phyloP scores from a whole-genome alignment of 2,888 invertebrate species.

The Steinernema carpocapsae region DNA sequence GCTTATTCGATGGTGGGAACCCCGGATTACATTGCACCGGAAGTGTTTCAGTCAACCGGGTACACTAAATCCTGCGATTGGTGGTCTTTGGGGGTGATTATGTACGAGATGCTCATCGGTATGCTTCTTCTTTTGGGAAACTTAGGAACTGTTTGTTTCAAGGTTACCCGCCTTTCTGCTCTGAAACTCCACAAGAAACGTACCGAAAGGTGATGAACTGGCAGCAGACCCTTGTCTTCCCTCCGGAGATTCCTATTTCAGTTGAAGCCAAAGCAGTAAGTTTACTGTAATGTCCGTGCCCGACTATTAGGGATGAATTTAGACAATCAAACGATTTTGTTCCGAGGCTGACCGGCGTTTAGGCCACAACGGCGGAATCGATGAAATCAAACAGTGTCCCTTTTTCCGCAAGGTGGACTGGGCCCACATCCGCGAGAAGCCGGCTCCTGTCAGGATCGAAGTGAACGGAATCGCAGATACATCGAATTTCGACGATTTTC shows the following conservation, averaged over 20 bases:
- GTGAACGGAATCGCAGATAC: constrained; percentile 99
- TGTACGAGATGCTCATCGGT: constrained; percentile 99
- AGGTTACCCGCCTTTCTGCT: constrained; percentile 98
- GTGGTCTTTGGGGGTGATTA: constrained; percentile 99
- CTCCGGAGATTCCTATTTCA: constrained; percentile 98
- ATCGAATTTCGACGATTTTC: constrained; percentile 99
- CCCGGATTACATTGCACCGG: constrained; percentile 99
- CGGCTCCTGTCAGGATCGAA: constrained; percentile 95
- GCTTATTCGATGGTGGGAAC: constrained; percentile 81
- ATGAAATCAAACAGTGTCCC: constrained; percentile 86
- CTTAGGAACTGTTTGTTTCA: constrained; percentile 39
- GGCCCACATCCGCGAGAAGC: constrained; percentile 94
- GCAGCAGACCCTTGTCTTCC: constrained; percentile 96
- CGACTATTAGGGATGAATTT: constrained; percentile 33
- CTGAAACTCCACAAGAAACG: constrained; percentile 95
- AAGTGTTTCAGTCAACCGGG: constrained; percentile 92
- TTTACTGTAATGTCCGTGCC: neutral
- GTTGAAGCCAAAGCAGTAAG: constrained; percentile 79
- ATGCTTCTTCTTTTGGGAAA: constrained; percentile 54
- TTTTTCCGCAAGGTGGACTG: constrained; percentile 96
- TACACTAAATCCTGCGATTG: constrained; percentile 98
- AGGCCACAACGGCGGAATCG: constrained; percentile 84
- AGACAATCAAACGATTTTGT: constrained; percentile 77
- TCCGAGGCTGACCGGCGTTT: constrained; percentile 91
- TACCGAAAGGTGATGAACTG: constrained; percentile 98